Conservation (phyloP, 2,888 invertebrate species). For the Antitype chi region DNA sequence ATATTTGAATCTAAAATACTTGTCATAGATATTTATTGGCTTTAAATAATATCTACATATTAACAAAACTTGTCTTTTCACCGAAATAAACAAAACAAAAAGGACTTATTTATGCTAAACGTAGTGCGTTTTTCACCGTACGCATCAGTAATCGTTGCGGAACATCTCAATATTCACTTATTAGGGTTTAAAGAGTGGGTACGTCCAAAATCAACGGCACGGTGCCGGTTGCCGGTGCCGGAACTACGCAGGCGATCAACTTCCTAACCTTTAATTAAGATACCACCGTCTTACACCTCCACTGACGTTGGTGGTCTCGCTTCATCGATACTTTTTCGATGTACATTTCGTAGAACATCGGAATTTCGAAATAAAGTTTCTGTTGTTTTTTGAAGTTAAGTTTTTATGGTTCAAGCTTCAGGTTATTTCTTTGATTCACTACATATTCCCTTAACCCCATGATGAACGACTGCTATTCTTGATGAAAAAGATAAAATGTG, state of each 20-base stretch:
- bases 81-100: not conserved
- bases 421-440: not conserved
- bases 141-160: conserved; percentile 47
- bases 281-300: conserved; percentile 71
- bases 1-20: not conserved
- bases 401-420: not conserved
- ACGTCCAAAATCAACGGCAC: conserved; percentile 66
- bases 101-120: conserved; percentile 32
- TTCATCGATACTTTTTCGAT: conserved; percentile 58
- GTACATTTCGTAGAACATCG: conserved; percentile 53
- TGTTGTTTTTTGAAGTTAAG: conserved; percentile 21
- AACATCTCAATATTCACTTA: conserved; percentile 64
- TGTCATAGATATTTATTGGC: not conserved
- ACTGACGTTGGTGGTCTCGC: conserved; percentile 77
- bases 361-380: conserved; percentile 50
- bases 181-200: conserved; percentile 61
- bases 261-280: conserved; percentile 80
- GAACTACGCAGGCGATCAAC: conserved; percentile 79
- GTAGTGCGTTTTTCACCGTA: conserved; percentile 25
- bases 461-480: too few species aligned
- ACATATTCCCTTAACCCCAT: not conserved
- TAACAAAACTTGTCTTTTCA: not conserved
- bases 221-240: conserved; percentile 68
- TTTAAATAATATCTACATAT: not conserved
- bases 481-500: not conserved